phyloP scores from a whole-genome alignment of 2,797 vertebrate species.

The Chiroxiphia lanceolata region DNA sequence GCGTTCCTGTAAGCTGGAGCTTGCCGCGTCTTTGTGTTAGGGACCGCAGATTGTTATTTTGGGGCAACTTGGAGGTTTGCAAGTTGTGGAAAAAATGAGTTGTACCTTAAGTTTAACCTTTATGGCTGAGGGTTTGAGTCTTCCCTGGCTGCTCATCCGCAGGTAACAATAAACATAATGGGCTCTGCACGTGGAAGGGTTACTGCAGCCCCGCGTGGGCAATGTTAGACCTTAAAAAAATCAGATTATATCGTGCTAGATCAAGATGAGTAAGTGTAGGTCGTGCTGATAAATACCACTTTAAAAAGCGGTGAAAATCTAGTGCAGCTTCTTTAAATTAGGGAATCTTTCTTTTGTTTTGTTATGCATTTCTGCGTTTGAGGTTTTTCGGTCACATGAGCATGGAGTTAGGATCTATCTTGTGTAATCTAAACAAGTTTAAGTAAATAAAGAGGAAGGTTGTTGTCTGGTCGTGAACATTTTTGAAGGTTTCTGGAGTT shows the following conservation, averaged over 20 bases:
- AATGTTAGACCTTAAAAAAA: constrained; percentile 7
- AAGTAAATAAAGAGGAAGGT: not conserved
- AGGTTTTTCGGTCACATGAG: constrained; percentile 3
- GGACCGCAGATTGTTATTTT: not conserved
- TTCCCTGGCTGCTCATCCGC: not conserved
- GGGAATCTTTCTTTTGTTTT: not conserved
- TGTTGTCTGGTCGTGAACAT: not conserved
- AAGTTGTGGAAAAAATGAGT: not conserved
- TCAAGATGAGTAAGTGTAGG: not conserved
- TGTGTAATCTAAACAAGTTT: constrained; percentile 33
- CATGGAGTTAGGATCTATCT: not conserved
- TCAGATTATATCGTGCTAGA: not conserved
- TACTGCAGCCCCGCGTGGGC: not conserved
- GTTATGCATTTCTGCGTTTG: constrained; percentile 16
- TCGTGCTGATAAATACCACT: constrained; percentile 10
- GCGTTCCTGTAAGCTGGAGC: fast-evolving
- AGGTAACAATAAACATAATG: constrained; percentile 12
- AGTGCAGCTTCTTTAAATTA: constrained; percentile 31
- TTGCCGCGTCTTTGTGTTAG: fast-evolving
- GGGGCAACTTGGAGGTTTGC: not conserved
- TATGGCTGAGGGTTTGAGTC: not conserved
- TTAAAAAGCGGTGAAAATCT: not conserved
- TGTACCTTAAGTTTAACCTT: constrained; percentile 10
- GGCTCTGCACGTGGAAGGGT: not conserved
- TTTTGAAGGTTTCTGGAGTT: not conserved